Base-by-base conservation (phyloP, 30 jellyfish, hydroid and myxozoan genomes). In the Clytia hemisphaerica region DNA sequence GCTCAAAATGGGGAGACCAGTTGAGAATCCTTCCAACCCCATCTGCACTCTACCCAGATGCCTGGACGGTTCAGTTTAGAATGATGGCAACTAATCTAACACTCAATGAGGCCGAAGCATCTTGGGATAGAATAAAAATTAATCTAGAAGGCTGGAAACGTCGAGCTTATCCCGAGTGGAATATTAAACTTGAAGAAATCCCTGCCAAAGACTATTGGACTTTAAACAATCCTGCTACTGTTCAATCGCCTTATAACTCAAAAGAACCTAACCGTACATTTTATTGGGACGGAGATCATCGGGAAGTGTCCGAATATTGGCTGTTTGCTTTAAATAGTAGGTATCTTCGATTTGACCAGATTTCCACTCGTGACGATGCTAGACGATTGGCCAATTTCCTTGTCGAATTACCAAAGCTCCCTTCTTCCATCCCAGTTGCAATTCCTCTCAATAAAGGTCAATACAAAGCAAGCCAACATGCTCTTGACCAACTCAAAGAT, bases 291-390 rank as follows among this genome's bases (percentile, higher is more conserved):
- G 60, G 60, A 4, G 60, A 46, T 46, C 60, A 46, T 31, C 19
- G 60, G 60, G 60, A 46, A 46, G 60, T 46, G 3, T 46, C 60
- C 3, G 60, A 46, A 46, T 46, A 46, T 31, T 46, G 60, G 60
- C 9, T 46, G 60, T 46, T 46, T 46, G 60, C 60, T 2, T 46
- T 46, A 31, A 46, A 46, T 46, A 46, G 60, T 31, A 46, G 60
- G 60, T 46, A 46, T 46, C 60, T 46, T 3, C 19, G 60, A 9
- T n/a, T 2, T 4, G 60, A 46, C 25, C 60, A 46, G 2, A n/a
- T 46, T 9, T n/a, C n/a, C n/a, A n/a, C n/a, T n/a, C 25, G 19
- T 4, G 60, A 46, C 2, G 60, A 46, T 46, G 60, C 60, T n/a
- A 46, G 9, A 9, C 19, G 24, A 46, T 31, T 46, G 6, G 24